These are phyloP conservation scores for Eriocheir sinensis DNA, from an alignment of 1,140 invertebrate genomes.

Conservation along the genomic window DNA sequence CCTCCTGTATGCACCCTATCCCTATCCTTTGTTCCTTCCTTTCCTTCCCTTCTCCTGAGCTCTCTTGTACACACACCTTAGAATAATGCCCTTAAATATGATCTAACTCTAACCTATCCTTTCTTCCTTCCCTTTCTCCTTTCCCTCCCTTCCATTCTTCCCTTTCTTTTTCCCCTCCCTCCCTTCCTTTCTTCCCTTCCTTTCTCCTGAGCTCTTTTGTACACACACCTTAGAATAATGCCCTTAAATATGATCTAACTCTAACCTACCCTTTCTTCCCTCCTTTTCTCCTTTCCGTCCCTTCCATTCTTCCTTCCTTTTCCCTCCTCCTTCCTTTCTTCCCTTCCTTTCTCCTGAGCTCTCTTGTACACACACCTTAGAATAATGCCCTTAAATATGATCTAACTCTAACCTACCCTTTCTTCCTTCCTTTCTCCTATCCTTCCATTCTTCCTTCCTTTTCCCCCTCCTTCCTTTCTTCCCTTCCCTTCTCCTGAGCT, in stretches of 20 bases:
- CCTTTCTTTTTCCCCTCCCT: neutral
- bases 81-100: neutral
- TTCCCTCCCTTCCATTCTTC: neutral
- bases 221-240: no score
- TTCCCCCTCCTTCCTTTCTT: neutral
- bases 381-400: no score
- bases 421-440: no score
- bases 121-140: neutral
- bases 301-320: neutral
- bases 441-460: neutral
- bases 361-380: no score
- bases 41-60: neutral
- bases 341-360: no score
- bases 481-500: neutral
- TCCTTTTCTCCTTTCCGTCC: no score
- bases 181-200: neutral
- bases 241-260: no score
- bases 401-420: no score
- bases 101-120: neutral
- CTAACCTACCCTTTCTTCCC: no score
- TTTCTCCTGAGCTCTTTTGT: neutral
- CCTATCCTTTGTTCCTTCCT: no score
- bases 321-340: no score
- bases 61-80: neutral
- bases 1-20: no score